Percentiles rank a stretch among this genome's conserved stretches.
phyloP scores from a whole-genome alignment of 2,888 invertebrate genomes.

The Dryomyza anilis region DNA sequence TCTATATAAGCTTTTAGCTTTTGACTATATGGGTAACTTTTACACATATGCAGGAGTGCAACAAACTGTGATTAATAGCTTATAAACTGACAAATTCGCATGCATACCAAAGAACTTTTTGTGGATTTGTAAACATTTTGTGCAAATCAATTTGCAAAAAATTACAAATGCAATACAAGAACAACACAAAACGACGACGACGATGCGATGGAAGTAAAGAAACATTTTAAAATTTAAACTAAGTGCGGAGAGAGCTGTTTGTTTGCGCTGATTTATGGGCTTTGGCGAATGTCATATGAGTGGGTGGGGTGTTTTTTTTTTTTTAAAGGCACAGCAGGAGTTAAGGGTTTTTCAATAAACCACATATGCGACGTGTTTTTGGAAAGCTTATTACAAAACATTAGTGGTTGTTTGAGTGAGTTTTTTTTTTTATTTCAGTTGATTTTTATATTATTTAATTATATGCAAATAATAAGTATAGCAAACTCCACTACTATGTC shows the following conservation, averaged over 20 bases:
- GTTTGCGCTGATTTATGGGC: slow-evolving; percentile 17
- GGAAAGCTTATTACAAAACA: too few relatives aligned
- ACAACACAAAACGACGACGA: too few relatives aligned
- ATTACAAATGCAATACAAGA: slow-evolving; percentile 19
- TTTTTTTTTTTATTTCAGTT: too few relatives aligned
- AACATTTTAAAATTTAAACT: slow-evolving; percentile 21
- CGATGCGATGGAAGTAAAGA: too few relatives aligned
- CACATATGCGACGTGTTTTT: too few relatives aligned
- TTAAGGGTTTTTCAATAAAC: too few relatives aligned
- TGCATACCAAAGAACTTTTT: neutral
- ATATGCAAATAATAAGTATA: too few relatives aligned
- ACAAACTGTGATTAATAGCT: slow-evolving; percentile 23
- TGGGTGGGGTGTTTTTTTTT: neutral
- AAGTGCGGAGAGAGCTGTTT: slow-evolving; percentile 14
- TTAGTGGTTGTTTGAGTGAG: too few relatives aligned
- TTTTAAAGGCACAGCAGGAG: neutral
- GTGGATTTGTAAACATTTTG: neutral
- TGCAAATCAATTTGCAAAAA: slow-evolving; percentile 13
- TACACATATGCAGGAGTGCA: slow-evolving; percentile 14
- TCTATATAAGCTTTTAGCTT: neutral
- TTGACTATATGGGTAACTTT: neutral
- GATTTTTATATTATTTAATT: too few relatives aligned
- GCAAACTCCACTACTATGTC: too few relatives aligned
- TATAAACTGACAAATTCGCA: slow-evolving; percentile 23
- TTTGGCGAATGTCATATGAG: neutral